A percentile compares a stretch with the other conserved stretches of the same genome.
Conservation (phyloP, 2,797 vertebrate species). For the Gobionotothen gibberifrons region DNA sequence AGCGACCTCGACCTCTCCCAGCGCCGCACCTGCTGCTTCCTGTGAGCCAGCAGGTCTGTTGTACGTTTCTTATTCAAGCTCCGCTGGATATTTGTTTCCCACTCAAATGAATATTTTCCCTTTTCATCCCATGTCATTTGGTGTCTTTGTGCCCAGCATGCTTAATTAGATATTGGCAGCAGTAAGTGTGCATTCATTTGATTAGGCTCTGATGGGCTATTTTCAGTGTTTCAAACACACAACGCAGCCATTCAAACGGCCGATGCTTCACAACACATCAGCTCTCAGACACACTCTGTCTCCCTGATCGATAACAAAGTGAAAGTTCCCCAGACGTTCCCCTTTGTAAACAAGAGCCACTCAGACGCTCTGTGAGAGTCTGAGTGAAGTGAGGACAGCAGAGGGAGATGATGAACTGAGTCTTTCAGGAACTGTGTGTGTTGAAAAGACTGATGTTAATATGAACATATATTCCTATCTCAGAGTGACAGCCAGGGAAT, state of each 20-base stretch:
- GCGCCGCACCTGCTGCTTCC: conserved; percentile 71
- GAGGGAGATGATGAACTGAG: conserved; percentile 37
- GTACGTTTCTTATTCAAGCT: conserved; percentile 53
- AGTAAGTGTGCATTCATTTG: conserved; percentile 66
- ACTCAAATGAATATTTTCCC: conserved; percentile 63
- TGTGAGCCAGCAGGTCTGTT: conserved; percentile 37
- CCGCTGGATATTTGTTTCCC: conserved; percentile 62
- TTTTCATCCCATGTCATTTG: conserved; percentile 65
- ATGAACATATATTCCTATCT: conserved; percentile 24
- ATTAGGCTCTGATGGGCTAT: conserved; percentile 72
- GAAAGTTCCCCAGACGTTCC: conserved; percentile 51
- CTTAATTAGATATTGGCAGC: conserved; percentile 73
- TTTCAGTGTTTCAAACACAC: conserved; percentile 52
- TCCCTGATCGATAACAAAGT: conserved; percentile 73
- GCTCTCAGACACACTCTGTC: conserved; percentile 62
- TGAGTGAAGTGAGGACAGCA: conserved; percentile 51
- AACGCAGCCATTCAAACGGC: conserved; percentile 56
- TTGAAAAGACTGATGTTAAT: conserved; percentile 5
- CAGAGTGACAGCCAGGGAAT: not conserved
- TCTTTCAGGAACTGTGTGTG: conserved; percentile 7
- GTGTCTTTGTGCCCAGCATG: conserved; percentile 65
- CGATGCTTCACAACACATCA: conserved; percentile 52
- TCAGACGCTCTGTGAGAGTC: conserved; percentile 48
- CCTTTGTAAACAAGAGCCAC: conserved; percentile 68
- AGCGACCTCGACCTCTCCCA: conserved; percentile 72